Evolutionary conservation across 2,888 invertebrate genomes (phyloP).

Genomic region (Hipparchia sbordonii): DNA sequence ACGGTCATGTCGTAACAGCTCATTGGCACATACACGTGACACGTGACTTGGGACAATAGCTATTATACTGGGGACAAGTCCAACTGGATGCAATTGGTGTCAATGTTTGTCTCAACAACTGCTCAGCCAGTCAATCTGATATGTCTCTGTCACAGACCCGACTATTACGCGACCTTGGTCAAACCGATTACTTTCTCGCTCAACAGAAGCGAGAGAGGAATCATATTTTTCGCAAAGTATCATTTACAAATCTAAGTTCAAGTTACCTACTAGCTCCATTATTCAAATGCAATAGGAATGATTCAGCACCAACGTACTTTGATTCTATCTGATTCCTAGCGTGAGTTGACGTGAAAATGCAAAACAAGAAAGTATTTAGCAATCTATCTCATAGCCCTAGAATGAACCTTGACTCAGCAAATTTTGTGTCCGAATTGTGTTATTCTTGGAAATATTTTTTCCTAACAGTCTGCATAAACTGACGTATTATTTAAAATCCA

Average conservation of each 20-base stretch:
- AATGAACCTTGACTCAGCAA: not conserved
- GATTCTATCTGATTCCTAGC: no score
- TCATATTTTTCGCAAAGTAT: not conserved
- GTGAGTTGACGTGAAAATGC: no score
- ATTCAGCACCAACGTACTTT: no score
- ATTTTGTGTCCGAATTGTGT: not conserved
- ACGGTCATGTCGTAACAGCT: not conserved
- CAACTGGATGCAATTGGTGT: conserved; percentile 13
- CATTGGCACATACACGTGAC: conserved; percentile 9
- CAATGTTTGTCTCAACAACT: not conserved
- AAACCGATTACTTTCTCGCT: not conserved
- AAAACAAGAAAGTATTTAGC: no score
- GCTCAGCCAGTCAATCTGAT: not conserved
- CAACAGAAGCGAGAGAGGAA: no score
- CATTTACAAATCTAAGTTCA: no score
- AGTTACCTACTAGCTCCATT: no score
- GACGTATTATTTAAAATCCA: no score
- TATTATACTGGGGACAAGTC: conserved; percentile 3
- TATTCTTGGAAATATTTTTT: conserved; percentile 3
- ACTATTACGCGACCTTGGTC: conserved; percentile 7
- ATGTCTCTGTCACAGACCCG: not conserved
- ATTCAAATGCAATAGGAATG: no score
- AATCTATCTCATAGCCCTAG: not conserved
- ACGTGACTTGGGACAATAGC: conserved; percentile 12
- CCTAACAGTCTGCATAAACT: not conserved